A percentile compares a stretch with the other conserved stretches of the same genome.
Evolutionary conservation across 2,797 vertebrate species (phyloP).

Genomic region (Hephaestus fuliginosus): DNA sequence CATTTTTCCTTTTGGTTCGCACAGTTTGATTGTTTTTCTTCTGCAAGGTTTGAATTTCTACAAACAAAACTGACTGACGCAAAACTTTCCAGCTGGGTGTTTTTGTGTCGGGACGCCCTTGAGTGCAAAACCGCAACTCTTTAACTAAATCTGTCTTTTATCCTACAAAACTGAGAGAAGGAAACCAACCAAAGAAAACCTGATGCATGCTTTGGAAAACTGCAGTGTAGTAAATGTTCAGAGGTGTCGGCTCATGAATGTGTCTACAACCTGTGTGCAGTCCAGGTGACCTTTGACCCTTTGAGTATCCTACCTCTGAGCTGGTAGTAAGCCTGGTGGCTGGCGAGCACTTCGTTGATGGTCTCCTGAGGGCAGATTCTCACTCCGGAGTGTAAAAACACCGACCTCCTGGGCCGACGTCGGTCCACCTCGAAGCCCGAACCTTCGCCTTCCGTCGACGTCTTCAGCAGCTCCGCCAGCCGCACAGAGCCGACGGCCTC

Average conservation of each 20-base stretch:
- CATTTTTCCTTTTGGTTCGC: not conserved
- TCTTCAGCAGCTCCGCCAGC: constrained; percentile 76
- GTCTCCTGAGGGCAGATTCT: constrained; percentile 93
- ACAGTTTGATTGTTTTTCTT: too few species aligned
- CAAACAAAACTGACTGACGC: not conserved
- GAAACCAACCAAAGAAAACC: not conserved
- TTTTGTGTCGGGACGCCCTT: not conserved
- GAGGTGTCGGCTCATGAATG: not conserved
- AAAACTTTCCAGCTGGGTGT: not conserved
- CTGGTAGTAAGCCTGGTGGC: constrained; percentile 92
- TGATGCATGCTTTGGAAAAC: not conserved
- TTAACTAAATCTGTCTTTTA: not conserved
- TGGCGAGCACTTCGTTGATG: constrained; percentile 89
- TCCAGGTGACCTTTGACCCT: not conserved
- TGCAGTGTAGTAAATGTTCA: not conserved
- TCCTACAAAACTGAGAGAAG: not conserved
- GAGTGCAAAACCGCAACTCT: not conserved
- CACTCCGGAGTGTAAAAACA: constrained; percentile 88
- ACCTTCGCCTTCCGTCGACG: constrained; percentile 66
- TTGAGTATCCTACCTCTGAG: constrained; percentile 83
- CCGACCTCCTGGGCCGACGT: constrained; percentile 88
- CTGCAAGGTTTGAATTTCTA: not conserved
- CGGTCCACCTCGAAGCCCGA: constrained; percentile 82
- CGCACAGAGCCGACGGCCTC: constrained; percentile 56
- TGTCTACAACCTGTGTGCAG: too few species aligned